Conservation (phyloP, 2,113 vertebrate genomes). For the Rhabdornis inornatus region DNA sequence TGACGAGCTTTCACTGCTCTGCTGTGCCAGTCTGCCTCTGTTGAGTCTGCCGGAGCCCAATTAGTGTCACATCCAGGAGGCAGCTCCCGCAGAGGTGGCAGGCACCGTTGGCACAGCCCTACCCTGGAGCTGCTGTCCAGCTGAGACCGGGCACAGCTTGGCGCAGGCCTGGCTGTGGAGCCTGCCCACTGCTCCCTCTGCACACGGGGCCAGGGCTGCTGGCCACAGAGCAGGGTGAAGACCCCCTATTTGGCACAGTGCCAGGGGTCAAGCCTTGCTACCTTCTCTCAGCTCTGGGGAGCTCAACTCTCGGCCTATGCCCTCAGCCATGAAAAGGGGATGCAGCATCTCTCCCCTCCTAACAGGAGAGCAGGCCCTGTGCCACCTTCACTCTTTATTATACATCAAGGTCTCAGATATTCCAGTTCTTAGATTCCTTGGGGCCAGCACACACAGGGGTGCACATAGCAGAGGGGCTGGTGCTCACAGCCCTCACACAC, state of each 20-base stretch:
- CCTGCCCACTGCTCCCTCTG: background rate
- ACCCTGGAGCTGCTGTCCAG: background rate
- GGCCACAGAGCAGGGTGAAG: rapidly evolving
- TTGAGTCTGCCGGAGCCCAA: background rate
- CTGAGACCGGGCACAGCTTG: background rate
- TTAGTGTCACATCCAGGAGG: constrained; percentile 1
- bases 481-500: background rate
- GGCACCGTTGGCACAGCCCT: background rate
- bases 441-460: background rate
- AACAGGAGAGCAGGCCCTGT: background rate
- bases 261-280: background rate
- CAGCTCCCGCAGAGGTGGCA: background rate
- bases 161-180: background rate
- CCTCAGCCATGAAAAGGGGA: background rate
- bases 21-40: background rate
- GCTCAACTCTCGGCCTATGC: background rate
- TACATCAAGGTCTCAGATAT: background rate
- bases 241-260: rapidly evolving
- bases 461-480: background rate
- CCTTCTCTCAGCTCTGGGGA: background rate
- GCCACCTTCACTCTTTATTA: constrained; percentile 38
- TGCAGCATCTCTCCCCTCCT: too few relatives aligned
- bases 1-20: constrained; percentile 18
- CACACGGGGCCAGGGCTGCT: rapidly evolving
- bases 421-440: constrained; percentile 24